Base-by-base conservation (phyloP, 1,140 invertebrate species). In the Drosophila quadrilineata region DNA sequence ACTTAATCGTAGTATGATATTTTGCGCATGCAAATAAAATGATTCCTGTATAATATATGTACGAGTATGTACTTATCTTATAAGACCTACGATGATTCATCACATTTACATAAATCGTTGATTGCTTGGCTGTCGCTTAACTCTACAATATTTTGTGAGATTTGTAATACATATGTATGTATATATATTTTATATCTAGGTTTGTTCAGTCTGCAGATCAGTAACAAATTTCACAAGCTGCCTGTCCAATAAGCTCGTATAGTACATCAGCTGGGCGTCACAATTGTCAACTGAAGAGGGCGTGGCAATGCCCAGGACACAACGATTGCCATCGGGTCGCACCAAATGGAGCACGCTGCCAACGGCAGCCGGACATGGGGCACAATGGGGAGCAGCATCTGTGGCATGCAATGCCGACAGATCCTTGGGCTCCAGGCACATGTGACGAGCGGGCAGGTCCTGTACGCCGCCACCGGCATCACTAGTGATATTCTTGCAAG, bases 221-320 rank as follows among this genome's bases (percentile, higher is more conserved):
- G 26, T 24, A 29, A 85, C 73, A 33, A 84, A 84, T 1, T 46
- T 19, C 3, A 53, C 24, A 3, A 84, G 53, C 4, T 48, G 28
- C 0, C 59, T 3, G 35, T 59, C 68, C 1, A 77, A 41, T 0
- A 84, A 38, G 4, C 43, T 76, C 3, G 73, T 84, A 8, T 40
- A 84, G 21, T 85, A 85, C 77, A 84, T 85, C 1, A 19, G 12
- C 2, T 40, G 22, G 0, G 48, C 45, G 0, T 56, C 36, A n/a
- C 77, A 84, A 0, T 57, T 41, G 3, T 9, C 52, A n/a, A 54
- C 65, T n/a, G n/a, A n/a, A 1, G 79, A 74, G 58, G 79, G 79
- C 56, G 79, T 79, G 69, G 79, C 79, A 5, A 84, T 19, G 3
- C 58, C 79, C 28, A 84, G 22, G 3, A 71, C 79, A 28, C 79